phyloP scores from a whole-genome alignment of 2,113 vertebrate species.

The Crotalus viridis region DNA sequence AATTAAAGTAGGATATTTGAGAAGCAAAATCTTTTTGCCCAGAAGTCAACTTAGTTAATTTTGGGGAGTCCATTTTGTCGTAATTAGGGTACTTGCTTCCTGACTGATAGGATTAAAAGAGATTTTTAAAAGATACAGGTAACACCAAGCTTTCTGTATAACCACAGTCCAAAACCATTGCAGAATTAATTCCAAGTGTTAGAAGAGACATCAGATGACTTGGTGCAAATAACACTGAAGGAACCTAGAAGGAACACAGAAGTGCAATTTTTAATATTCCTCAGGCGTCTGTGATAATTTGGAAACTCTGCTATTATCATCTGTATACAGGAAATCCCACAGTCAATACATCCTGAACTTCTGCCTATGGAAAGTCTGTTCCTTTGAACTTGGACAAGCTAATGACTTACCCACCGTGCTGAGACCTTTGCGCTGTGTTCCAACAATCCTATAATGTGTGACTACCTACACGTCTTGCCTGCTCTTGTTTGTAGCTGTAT shows the following conservation, averaged over 20 bases:
- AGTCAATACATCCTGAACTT: not conserved
- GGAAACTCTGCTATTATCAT: not conserved
- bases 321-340: not conserved
- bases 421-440: not conserved
- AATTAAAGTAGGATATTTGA: not conserved
- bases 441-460: not conserved
- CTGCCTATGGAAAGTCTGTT: not conserved
- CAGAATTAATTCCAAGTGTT: conserved; percentile 93
- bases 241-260: conserved; percentile 76
- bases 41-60: not conserved
- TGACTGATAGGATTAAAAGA: too few species aligned
- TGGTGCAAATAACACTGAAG: conserved; percentile 94
- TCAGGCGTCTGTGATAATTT: not conserved
- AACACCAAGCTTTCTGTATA: conserved; percentile 92
- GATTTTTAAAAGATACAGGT: conserved; percentile 85
- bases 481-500: not conserved
- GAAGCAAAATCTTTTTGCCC: not conserved
- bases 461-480: not conserved
- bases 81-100: not conserved
- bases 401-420: too few species aligned
- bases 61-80: not conserved
- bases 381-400: not conserved
- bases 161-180: conserved; percentile 95
- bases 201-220: conserved; percentile 95
- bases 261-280: rapidly evolving